Percentiles rank a stretch among this genome's conserved stretches.
Conservation (phyloP, 2,113 vertebrate species). For the Brachyistius frenatus region DNA sequence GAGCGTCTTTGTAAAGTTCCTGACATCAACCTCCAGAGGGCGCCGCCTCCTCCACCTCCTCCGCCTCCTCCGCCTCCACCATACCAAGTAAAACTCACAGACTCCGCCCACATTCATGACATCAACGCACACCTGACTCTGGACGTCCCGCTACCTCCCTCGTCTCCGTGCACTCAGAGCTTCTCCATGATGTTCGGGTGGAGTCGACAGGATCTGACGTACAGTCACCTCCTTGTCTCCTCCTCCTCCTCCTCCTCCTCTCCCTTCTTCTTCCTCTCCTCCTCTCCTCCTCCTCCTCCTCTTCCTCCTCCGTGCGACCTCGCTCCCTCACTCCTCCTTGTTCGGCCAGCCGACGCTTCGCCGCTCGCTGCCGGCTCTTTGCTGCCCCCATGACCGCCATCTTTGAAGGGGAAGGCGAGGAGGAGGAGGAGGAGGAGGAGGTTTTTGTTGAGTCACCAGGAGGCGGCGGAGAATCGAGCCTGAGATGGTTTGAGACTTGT, state of each 20-base stretch:
- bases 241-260: slow-evolving; percentile 64
- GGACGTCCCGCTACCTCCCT: background rate
- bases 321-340: slow-evolving; percentile 91
- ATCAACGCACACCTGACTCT: slow-evolving; percentile 58
- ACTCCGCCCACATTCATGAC: too few species aligned
- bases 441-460: slow-evolving; percentile 6
- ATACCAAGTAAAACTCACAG: background rate
- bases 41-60: slow-evolving; percentile 48
- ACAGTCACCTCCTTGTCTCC: slow-evolving; percentile 78
- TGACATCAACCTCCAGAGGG: slow-evolving; percentile 76
- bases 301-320: slow-evolving; percentile 67
- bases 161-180: background rate
- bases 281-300: slow-evolving; percentile 54
- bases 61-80: slow-evolving; percentile 48
- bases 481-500: slow-evolving; percentile 23
- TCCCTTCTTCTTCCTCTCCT: slow-evolving; percentile 83
- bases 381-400: slow-evolving; percentile 95
- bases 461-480: background rate
- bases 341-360: slow-evolving; percentile 90
- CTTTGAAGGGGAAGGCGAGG: slow-evolving; percentile 89
- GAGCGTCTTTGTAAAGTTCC: slow-evolving; percentile 88
- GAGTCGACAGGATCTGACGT: slow-evolving; percentile 1
- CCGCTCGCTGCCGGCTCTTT: slow-evolving; percentile 87
- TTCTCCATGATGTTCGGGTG: slow-evolving; percentile 30
- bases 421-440: slow-evolving; percentile 68